Percentiles rank a stretch among this genome's conserved stretches.
Conservation (phyloP, 2,888 invertebrate genomes). For the Drosophila dives region DNA sequence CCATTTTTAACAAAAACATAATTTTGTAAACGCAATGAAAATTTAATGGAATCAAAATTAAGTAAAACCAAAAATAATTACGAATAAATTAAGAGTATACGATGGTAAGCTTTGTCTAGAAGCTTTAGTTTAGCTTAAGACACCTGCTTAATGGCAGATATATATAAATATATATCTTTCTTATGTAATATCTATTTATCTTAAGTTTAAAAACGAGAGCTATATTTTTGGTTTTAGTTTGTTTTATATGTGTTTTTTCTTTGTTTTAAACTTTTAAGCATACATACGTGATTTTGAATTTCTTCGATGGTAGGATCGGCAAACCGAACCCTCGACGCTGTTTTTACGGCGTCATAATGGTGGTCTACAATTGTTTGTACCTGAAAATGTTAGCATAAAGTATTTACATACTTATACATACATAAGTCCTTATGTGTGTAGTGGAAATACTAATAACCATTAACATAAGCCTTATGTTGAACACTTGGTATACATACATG, state of each 20-base stretch:
- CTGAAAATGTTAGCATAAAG: slow-evolving; percentile 85
- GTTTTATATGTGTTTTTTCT: slow-evolving; percentile 5
- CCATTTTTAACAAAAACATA: slow-evolving; percentile 6
- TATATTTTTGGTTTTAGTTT: slow-evolving; percentile 1
- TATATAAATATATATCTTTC: slow-evolving; percentile 2
- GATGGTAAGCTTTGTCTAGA: background rate
- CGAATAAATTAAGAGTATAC: background rate
- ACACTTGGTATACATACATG: background rate
- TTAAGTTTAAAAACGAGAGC: slow-evolving; percentile 9
- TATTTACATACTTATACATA: slow-evolving; percentile 53
- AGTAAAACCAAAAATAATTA: slow-evolving; percentile 8
- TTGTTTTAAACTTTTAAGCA: slow-evolving; percentile 22
- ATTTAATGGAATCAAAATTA: background rate
- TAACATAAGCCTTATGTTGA: slow-evolving; percentile 5
- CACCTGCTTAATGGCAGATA: slow-evolving; percentile 10
- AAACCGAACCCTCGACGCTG: slow-evolving; percentile 94
- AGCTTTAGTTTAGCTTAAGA: background rate
- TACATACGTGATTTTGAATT: slow-evolving; percentile 71
- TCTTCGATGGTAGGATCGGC: slow-evolving; percentile 87
- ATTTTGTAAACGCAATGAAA: slow-evolving; percentile 2
- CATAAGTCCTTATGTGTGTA: slow-evolving; percentile 14
- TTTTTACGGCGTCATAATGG: slow-evolving; percentile 91
- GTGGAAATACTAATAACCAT: slow-evolving; percentile 13
- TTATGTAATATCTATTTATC: slow-evolving; percentile 8
- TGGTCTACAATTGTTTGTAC: slow-evolving; percentile 97